Evolutionary conservation across 2,888 invertebrate genomes (phyloP), one percentile per base, ranked within the genome.

Genomic region (Protophormia terraenovae): DNA sequence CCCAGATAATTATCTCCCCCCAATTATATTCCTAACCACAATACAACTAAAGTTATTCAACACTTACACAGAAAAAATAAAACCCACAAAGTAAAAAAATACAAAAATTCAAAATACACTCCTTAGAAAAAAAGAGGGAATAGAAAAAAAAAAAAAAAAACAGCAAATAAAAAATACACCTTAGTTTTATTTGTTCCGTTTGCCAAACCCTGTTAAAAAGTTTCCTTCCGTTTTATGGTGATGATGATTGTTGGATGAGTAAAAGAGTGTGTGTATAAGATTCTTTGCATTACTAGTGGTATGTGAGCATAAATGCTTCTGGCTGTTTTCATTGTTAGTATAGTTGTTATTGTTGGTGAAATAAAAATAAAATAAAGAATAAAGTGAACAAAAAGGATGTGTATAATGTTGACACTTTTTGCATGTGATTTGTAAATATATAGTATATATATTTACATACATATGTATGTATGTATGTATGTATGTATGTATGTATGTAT

Each of bases 191-290:
- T 83, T 85, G 81, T 85, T 85, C 82, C 85, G 85, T 82, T 82
- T 82, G 82, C 78, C 85, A 85, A 85, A 85, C 85, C 85, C 85
- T 75, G 82, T 82, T 85, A 85, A 82, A 85, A 82, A 75, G 85
- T 85, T 85, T 85, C 85, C 82, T 85, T 85, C 85, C 85, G 82
- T 71, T 78, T 82, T 79, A 71, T 58, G 69, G 29, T 75, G 72
- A 77, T 50, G 83, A 75, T 79, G 84, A 84, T 76, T 76, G 62
- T 16, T 22, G 53, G 72, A 38, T 50, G 47, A 50, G 16, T 69
- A 12, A 19, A 22, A 29, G 16, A 60, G 35, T 32, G 8, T 16
- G 58, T 66, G 66, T 19, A 3, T 22, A 22, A 22, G 22, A 3
- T 29, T 14, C 29, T 58, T 58, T 32, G 27, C 41, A 24, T 8